Percentiles rank a stretch among this genome's conserved stretches.
Conservation (phyloP, 2,888 invertebrate genomes). For the Morpho helenor region DNA sequence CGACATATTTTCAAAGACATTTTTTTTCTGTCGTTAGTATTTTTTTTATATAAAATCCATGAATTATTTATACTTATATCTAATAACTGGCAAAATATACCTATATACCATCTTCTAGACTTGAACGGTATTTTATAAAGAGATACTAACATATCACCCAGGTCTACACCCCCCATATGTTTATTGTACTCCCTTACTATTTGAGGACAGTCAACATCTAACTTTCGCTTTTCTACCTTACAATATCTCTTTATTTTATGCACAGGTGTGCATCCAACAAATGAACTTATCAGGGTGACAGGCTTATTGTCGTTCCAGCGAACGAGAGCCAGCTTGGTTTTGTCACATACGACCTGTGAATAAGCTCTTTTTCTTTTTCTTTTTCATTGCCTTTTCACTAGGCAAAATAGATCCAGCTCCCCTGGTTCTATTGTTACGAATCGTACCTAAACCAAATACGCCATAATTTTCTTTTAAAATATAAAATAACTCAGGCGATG, state of each 20-base stretch:
- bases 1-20: no score
- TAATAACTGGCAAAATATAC: slow-evolving; percentile 30
- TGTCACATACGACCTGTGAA: no score
- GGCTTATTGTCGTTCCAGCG: no score
- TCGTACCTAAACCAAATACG: slow-evolving; percentile 24
- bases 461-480: slow-evolving; percentile 26
- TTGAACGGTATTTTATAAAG: slow-evolving; percentile 27
- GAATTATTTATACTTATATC: slow-evolving; percentile 29
- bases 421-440: slow-evolving; percentile 20
- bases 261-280: slow-evolving; percentile 29
- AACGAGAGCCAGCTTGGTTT: no score
- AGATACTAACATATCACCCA: slow-evolving; percentile 29
- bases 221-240: slow-evolving; percentile 28
- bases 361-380: slow-evolving; percentile 19
- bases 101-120: slow-evolving; percentile 33
- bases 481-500: slow-evolving; percentile 23
- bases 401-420: slow-evolving; percentile 26
- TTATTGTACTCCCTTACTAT: slow-evolving; percentile 33
- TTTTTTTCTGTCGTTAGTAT: no score
- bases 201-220: slow-evolving; percentile 33
- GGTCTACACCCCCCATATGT: slow-evolving; percentile 35
- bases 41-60: slow-evolving; percentile 11
- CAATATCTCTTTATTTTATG: slow-evolving; percentile 29
- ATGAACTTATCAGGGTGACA: slow-evolving; percentile 24
- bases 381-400: slow-evolving; percentile 30